Percentiles rank a stretch among this genome's conserved stretches.
phyloP scores from a whole-genome alignment of 2,888 invertebrate genomes.

The Meghimatium bilineatum region DNA sequence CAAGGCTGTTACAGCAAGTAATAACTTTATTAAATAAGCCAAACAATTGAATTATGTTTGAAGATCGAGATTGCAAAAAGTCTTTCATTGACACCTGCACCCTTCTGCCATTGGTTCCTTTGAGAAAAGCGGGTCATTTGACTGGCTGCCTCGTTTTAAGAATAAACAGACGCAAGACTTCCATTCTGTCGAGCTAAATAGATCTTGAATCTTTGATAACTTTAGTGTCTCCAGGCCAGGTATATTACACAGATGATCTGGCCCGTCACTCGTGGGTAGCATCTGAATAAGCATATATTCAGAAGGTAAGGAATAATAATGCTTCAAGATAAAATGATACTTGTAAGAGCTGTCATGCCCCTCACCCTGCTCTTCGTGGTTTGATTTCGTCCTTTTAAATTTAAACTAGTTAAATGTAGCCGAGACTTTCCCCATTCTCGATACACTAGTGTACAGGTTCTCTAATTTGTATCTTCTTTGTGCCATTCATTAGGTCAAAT shows the following conservation, averaged over 20 bases:
- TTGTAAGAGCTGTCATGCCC: not conserved
- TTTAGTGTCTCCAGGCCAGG: not conserved
- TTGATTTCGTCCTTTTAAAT: too few relatives aligned
- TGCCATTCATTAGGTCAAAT: too few relatives aligned
- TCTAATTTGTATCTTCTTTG: too few relatives aligned
- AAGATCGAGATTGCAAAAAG: not conserved
- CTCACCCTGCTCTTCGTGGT: too few relatives aligned
- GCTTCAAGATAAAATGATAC: not conserved
- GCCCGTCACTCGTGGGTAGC: not conserved
- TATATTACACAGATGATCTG: not conserved
- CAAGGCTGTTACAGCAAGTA: too few relatives aligned
- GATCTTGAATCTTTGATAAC: too few relatives aligned
- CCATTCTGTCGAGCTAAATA: too few relatives aligned
- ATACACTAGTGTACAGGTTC: too few relatives aligned
- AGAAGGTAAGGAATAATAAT: not conserved
- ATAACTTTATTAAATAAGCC: too few relatives aligned
- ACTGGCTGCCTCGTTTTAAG: constrained; percentile 48
- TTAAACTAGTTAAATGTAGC: not conserved
- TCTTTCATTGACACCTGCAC: constrained; percentile 5
- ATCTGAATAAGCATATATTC: not conserved
- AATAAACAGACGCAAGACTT: constrained; percentile 19
- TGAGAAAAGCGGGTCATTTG: constrained; percentile 48
- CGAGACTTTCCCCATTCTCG: not conserved
- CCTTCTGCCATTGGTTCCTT: constrained; percentile 38
- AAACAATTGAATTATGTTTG: too few relatives aligned